Evolutionary conservation across 2,797 vertebrate genomes (phyloP).

Genomic region (Manis javanica): DNA sequence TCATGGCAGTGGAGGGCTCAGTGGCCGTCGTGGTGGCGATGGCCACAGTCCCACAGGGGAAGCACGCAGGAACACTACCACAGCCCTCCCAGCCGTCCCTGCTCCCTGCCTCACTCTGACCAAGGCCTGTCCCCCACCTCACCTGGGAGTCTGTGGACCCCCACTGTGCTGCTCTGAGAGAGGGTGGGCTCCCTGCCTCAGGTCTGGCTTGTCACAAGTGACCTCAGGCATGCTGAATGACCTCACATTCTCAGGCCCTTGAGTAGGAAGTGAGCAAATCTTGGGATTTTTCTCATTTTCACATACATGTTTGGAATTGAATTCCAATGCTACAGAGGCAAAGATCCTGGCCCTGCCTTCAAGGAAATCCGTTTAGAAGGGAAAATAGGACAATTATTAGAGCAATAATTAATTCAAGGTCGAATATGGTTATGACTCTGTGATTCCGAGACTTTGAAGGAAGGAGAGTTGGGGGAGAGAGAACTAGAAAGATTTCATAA

Average conservation of each 20-base stretch:
- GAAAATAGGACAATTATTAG: background rate
- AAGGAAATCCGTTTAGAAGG: background rate
- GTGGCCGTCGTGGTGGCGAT: slow-evolving; percentile 84
- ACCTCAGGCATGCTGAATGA: too few species aligned
- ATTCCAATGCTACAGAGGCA: background rate
- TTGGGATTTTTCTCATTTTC: background rate
- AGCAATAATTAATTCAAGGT: background rate
- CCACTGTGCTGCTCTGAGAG: background rate
- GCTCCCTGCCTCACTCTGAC: background rate
- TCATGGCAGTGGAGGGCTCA: slow-evolving; percentile 77
- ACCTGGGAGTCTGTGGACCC: background rate
- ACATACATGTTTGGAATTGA: background rate
- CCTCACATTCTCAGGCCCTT: background rate
- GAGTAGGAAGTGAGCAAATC: background rate
- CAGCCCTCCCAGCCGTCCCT: background rate
- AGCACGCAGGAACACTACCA: slow-evolving; percentile 85
- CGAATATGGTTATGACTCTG: background rate
- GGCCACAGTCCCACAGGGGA: slow-evolving; percentile 86
- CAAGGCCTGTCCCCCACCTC: background rate
- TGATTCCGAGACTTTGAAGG: background rate
- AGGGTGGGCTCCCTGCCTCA: background rate
- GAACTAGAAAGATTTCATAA: background rate
- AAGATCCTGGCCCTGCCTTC: background rate
- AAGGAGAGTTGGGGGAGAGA: background rate
- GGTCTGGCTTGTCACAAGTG: background rate